A percentile compares a stretch with the other conserved stretches of the same genome.
These are phyloP conservation scores for Tetragonisca angustula DNA, from an alignment of 2,888 invertebrate species.

Conservation along the genomic window DNA sequence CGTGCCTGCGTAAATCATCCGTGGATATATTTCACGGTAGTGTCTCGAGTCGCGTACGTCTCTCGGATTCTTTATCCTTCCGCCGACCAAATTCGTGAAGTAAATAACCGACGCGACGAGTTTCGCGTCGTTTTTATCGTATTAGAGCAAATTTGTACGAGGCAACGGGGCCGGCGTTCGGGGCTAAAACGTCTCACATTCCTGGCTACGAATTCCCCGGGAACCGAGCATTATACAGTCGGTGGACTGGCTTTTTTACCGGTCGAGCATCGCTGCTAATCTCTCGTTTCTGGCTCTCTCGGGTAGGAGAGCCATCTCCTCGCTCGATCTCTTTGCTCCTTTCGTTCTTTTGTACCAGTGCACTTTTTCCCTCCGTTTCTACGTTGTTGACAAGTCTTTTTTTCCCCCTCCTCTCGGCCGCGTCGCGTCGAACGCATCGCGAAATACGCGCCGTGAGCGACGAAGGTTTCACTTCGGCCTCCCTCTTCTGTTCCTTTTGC, in stretches of 20 bases:
- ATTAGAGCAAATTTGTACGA: constrained; percentile 69
- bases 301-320: constrained; percentile 37
- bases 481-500: neutral
- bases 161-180: constrained; percentile 28
- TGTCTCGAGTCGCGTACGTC: constrained; percentile 14
- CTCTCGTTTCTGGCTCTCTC: constrained; percentile 63
- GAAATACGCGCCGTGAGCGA: constrained; percentile 54
- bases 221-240: constrained; percentile 68
- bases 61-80: constrained; percentile 30
- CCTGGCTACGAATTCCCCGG: constrained; percentile 65
- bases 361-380: constrained; percentile 71
- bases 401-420: constrained; percentile 32
- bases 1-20: neutral
- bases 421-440: constrained; percentile 65
- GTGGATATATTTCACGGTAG: constrained; percentile 14
- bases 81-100: constrained; percentile 44
- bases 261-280: constrained; percentile 70
- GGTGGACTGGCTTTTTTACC: constrained; percentile 70
- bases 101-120: constrained; percentile 34
- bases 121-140: constrained; percentile 55
- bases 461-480: constrained; percentile 53
- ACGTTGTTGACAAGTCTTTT: constrained; percentile 75
- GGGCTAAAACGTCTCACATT: constrained; percentile 68
- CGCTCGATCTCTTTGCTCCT: neutral
- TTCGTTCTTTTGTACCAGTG: constrained; percentile 65